Evolutionary conservation across 2,113 vertebrate species (phyloP).

Genomic region (Ranitomeya imitator): DNA sequence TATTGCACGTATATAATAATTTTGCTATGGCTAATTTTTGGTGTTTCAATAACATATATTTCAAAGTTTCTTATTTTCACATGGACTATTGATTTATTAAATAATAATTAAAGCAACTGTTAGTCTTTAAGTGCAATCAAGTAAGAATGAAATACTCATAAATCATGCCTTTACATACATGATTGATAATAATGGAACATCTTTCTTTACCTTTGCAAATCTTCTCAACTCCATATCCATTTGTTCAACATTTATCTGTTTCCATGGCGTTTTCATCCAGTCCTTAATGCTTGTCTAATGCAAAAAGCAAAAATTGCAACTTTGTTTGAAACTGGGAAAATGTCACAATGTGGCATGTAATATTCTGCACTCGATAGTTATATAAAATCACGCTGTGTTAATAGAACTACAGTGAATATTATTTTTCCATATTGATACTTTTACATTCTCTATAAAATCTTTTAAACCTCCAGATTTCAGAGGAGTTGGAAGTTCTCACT

Average conservation of each 20-base stretch:
- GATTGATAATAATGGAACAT: conserved; percentile 15
- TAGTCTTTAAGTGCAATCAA: background rate
- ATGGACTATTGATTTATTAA: too few species aligned
- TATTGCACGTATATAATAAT: too few species aligned
- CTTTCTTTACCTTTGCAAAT: conserved; percentile 75
- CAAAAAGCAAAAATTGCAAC: conserved; percentile 56
- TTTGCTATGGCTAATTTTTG: too few species aligned
- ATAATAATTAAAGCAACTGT: too few species aligned
- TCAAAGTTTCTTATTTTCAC: too few species aligned
- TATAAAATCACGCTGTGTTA: conserved; percentile 28
- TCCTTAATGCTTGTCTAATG: conserved; percentile 82
- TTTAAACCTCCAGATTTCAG: background rate
- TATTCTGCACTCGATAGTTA: conserved; percentile 1
- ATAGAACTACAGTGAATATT: conserved; percentile 31
- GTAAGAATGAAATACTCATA: background rate
- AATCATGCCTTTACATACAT: background rate
- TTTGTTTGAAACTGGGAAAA: conserved; percentile 8
- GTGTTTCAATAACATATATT: too few species aligned
- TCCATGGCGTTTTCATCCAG: conserved; percentile 83
- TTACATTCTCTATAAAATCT: background rate
- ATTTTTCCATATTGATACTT: conserved; percentile 33
- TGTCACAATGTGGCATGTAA: conserved; percentile 20
- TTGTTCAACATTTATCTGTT: conserved; percentile 84
- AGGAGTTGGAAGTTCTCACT: background rate
- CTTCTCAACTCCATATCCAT: conserved; percentile 83